These are phyloP conservation scores for Papilio polytes DNA, from an alignment of 1,140 invertebrate species.

Conservation along the genomic window DNA sequence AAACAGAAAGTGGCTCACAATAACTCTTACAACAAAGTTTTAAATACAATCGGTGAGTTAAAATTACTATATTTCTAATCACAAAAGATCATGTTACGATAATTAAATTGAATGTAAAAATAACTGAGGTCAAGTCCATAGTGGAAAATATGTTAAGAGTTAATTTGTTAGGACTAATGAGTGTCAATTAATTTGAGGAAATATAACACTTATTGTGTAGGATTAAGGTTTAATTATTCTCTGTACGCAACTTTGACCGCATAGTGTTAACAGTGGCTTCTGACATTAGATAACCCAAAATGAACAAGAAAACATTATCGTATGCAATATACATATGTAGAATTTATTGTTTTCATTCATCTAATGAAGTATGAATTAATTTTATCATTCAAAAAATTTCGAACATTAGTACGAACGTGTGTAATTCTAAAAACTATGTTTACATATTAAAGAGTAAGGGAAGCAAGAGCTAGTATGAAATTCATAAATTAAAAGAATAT, in stretches of 20 bases:
- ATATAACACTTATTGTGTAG: background rate
- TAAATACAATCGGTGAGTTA: background rate
- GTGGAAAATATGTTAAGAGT: background rate
- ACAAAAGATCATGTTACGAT: background rate
- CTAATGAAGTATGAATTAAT: background rate
- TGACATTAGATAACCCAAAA: conserved; percentile 16
- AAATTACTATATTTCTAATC: too few relatives aligned
- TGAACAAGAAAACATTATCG: conserved; percentile 14
- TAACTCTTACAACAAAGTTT: conserved; percentile 57
- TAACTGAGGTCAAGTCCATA: background rate
- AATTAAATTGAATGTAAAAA: background rate
- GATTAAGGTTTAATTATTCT: conserved; percentile 11
- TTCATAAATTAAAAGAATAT: too few relatives aligned
- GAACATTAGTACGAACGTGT: too few relatives aligned
- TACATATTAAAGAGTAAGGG: too few relatives aligned
- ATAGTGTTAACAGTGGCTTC: background rate
- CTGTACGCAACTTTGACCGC: background rate
- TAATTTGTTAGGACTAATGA: conserved; percentile 9
- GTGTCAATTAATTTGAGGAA: background rate
- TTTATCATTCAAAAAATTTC: background rate
- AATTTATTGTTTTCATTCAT: background rate
- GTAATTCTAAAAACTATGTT: too few relatives aligned
- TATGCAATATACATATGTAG: background rate
- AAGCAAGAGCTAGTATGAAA: too few relatives aligned
- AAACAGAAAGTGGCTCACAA: conserved; percentile 70